Evolutionary conservation across 2,888 invertebrate genomes (phyloP).

Genomic region (Apodemia mormo): DNA sequence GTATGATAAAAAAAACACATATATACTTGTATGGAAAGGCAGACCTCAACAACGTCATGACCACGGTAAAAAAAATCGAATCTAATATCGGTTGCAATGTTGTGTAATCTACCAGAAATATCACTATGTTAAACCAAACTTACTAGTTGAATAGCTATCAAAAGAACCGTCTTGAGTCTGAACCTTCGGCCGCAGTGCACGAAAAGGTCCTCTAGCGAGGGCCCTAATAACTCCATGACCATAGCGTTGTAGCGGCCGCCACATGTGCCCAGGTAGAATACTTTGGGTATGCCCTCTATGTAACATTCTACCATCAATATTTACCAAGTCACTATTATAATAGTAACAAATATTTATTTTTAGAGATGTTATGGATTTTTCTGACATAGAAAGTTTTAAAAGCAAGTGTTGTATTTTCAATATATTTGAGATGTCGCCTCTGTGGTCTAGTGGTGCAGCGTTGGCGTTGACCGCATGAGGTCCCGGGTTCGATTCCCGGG

Average conservation of each 20-base stretch:
- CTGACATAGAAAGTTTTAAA: too few species aligned
- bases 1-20: neutral
- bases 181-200: constrained; percentile 99
- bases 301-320: constrained; percentile 41
- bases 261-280: constrained; percentile 99
- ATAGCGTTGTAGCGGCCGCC: constrained; percentile 99
- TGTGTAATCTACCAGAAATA: constrained; percentile 46
- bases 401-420: too few species aligned
- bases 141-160: constrained; percentile 98
- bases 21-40: constrained; percentile 27
- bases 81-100: constrained; percentile 70
- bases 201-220: constrained; percentile 99
- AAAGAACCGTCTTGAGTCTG: constrained; percentile 97
- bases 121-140: constrained; percentile 58
- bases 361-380: too few species aligned
- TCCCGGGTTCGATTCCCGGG: too few species aligned
- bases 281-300: constrained; percentile 98
- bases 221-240: constrained; percentile 99
- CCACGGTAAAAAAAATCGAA: constrained; percentile 44
- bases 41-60: constrained; percentile 60
- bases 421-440: too few species aligned
- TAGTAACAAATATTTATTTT: too few species aligned
- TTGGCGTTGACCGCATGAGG: too few species aligned
- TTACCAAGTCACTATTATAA: neutral
- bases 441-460: too few species aligned